These are phyloP conservation scores for Drosophila arawakana DNA, from an alignment of 1,140 invertebrate genomes.

Conservation along the genomic window DNA sequence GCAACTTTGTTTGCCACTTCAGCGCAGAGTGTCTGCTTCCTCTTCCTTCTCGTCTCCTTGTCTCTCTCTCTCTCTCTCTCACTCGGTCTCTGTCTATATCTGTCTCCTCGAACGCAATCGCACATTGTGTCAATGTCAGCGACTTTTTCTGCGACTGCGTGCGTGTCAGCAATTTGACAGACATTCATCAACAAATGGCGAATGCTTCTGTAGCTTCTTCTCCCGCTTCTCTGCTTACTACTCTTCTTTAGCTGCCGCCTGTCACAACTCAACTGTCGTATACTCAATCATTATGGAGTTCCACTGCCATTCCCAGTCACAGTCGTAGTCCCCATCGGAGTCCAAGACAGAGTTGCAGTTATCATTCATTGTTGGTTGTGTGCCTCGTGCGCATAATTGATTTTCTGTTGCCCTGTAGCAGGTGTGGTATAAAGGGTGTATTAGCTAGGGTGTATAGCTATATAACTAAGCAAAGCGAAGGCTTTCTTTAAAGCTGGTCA, in stretches of 20 bases:
- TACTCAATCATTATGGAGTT: constrained; percentile 69
- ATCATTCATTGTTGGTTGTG: constrained; percentile 54
- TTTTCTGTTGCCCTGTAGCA: neutral
- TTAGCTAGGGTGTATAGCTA: neutral
- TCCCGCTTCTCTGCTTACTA: neutral
- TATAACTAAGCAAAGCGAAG: too few species aligned
- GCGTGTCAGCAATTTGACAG: constrained; percentile 81
- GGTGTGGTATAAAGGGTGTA: neutral
- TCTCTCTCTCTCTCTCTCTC: neutral
- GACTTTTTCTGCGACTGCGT: constrained; percentile 36
- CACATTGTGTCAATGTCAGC: constrained; percentile 64
- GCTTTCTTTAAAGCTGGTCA: neutral
- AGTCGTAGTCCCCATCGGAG: constrained; percentile 5
- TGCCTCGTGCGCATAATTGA: constrained; percentile 78
- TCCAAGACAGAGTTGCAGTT: constrained; percentile 35
- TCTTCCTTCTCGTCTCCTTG: constrained; percentile 16
- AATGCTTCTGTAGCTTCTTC: constrained; percentile 16
- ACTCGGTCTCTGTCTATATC: neutral
- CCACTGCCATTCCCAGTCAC: constrained; percentile 18
- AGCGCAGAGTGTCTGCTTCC: neutral
- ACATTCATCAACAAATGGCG: constrained; percentile 67
- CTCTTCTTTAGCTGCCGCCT: constrained; percentile 48
- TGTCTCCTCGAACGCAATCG: neutral
- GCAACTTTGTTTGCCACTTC: constrained; percentile 55
- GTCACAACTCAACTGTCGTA: constrained; percentile 62